These are phyloP conservation scores for Periplaneta americana DNA, from an alignment of 1,140 invertebrate genomes.

Conservation along the genomic window DNA sequence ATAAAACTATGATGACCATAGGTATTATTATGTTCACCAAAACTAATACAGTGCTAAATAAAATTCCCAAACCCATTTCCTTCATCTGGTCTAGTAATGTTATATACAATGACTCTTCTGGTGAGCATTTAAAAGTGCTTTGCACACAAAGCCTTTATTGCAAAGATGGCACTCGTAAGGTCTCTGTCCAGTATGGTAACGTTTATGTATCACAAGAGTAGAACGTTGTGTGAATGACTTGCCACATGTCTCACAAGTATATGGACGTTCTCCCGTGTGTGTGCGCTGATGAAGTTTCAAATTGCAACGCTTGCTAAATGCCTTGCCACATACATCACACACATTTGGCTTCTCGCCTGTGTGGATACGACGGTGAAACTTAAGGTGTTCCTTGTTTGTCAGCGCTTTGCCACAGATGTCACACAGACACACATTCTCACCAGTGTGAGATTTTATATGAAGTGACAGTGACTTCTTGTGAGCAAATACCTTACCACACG, in stretches of 20 bases:
- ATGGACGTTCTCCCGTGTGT: conserved; percentile 63
- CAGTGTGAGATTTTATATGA: conserved; percentile 3
- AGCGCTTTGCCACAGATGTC: conserved; percentile 38
- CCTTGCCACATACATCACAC: conserved; percentile 45
- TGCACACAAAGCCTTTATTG: conserved; percentile 38
- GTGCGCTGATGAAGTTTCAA: conserved; percentile 55
- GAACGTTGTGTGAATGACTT: conserved; percentile 22
- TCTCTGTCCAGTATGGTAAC: conserved; percentile 32
- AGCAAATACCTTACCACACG: conserved; percentile 4
- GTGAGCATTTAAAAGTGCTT: conserved; percentile 27
- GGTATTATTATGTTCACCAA: too few species aligned
- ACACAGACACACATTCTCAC: conserved; percentile 43
- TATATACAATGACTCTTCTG: conserved; percentile 17
- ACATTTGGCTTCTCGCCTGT: conserved; percentile 46
- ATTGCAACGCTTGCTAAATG: conserved; percentile 55
- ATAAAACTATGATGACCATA: too few species aligned
- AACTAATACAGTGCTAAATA: too few species aligned
- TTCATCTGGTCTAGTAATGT: background rate
- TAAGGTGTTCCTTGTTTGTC: conserved; percentile 40
- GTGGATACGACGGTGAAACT: conserved; percentile 52
- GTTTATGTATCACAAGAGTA: conserved; percentile 18
- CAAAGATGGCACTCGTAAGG: conserved; percentile 21
- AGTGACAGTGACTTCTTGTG: conserved; percentile 6
- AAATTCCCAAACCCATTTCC: background rate
- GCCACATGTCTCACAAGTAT: conserved; percentile 29